Conservation (phyloP, 2,113 vertebrate genomes). For the Tyto alba region DNA sequence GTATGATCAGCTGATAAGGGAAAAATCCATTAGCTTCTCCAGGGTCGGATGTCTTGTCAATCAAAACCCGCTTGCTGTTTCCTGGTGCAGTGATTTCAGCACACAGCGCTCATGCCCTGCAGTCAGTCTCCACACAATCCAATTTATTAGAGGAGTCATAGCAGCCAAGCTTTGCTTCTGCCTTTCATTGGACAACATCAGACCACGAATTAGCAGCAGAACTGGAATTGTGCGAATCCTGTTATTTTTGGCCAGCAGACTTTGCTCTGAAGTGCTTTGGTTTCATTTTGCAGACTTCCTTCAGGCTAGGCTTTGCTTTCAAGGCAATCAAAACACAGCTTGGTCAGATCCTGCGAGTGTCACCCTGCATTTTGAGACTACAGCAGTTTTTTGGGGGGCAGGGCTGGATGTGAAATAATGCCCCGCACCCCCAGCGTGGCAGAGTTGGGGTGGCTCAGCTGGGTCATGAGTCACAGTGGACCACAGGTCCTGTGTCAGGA, state of each 20-base stretch:
- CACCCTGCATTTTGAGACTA: not conserved
- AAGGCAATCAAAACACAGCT: constrained; percentile 26
- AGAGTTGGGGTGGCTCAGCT: not conserved
- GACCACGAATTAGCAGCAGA: constrained; percentile 18
- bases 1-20: constrained; percentile 50
- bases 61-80: not conserved
- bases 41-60: constrained; percentile 12
- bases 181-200: constrained; percentile 8
- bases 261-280: constrained; percentile 12
- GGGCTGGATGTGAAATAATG: not conserved
- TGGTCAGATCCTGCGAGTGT: not conserved
- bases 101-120: constrained; percentile 14
- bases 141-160: constrained; percentile 45
- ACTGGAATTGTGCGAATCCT: not conserved
- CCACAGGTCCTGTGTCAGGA: not conserved
- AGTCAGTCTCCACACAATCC: constrained; percentile 56
- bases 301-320: constrained; percentile 27
- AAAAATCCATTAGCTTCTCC: constrained; percentile 58
- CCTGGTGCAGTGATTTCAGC: constrained; percentile 2
- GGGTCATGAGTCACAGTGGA: accelerated
- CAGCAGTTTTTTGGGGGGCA: not conserved
- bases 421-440: accelerated
- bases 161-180: constrained; percentile 25
- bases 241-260: constrained; percentile 36
- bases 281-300: constrained; percentile 38